Conservation (phyloP, 1,140 invertebrate species). For the Melanaphis sacchari region DNA sequence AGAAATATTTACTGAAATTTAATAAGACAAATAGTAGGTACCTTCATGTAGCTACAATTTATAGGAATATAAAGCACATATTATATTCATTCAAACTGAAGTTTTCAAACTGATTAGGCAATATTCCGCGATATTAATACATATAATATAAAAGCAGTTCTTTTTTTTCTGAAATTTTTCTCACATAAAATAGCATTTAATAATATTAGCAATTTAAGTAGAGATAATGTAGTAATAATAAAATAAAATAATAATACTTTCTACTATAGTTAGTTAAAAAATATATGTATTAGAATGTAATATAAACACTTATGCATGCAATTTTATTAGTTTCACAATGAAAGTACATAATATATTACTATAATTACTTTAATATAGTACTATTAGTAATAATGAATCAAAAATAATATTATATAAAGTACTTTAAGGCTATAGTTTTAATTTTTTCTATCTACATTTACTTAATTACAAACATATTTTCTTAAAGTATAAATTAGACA, state of each 20-base stretch:
- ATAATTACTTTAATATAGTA: too few relatives aligned
- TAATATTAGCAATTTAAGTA: slow-evolving; percentile 2
- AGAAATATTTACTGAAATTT: neutral
- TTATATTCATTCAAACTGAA: slow-evolving; percentile 23
- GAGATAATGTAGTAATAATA: neutral
- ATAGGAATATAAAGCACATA: neutral
- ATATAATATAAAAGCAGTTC: slow-evolving; percentile 9
- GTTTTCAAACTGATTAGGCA: neutral
- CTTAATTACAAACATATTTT: neutral
- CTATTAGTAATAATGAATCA: neutral
- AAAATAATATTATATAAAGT: neutral
- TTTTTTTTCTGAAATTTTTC: slow-evolving; percentile 23
- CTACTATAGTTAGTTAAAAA: neutral
- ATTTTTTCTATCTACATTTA: neutral
- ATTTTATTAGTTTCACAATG: neutral
- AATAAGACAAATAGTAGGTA: neutral
- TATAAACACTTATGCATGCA: neutral
- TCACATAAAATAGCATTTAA: neutral
- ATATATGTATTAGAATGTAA: neutral
- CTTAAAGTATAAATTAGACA: neutral
- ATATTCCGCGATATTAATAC: neutral
- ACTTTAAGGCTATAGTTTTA: neutral
- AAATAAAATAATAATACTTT: neutral
- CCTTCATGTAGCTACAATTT: neutral
- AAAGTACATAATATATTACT: too few relatives aligned